Base-by-base conservation (phyloP, 2,888 invertebrate genomes). In the Orgyia antiqua region DNA sequence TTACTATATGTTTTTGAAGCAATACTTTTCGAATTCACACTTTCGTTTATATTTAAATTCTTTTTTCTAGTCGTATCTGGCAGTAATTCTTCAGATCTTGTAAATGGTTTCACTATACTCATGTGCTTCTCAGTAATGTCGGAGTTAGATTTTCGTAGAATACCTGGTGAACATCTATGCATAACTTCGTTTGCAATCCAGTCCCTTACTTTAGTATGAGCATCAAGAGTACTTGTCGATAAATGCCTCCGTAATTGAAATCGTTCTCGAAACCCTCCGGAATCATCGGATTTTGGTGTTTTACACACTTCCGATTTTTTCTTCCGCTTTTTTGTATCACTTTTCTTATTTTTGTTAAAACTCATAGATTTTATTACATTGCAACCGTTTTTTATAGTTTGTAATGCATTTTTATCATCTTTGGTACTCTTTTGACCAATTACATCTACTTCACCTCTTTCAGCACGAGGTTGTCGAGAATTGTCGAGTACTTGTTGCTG, bases 141-240 rank as follows among this genome's bases (percentile, higher is more conserved):
- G 2, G 68, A 68, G 45, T 77, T 78, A 1, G 82, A 82, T 55
- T 89, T 89, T 45, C 90, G 79, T 9, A 91, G 62, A 61, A 90
- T 89, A 39, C 88, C 88, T 1, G 92, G 92, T 28, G 92, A 92
- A 54, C 90, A 92, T 61, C 91, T 89, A 48, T 92, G 90, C 56
- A 92, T 91, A 18, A 93, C 91, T 68, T 94, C 93, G 44, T 93
- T 92, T 0, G 93, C 90, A 51, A 95, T 95, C 95, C 95, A 95
- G 51, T 95, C 94, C 41, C 92, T 88, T 1, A 95, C 95, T 87
- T 95, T 95, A 8, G 94, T 92, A 60, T 94, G 93, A 0, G 95
- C 93, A 67, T 95, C 95, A 43, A 95, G 90, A 0, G 95, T 95
- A 41, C 94, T 94, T 3, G 89, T 90, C 4, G 94, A 94, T 58